These are phyloP conservation scores for Caenorhabditis afra DNA, from an alignment of 2,888 invertebrate species.

Conservation along the genomic window DNA sequence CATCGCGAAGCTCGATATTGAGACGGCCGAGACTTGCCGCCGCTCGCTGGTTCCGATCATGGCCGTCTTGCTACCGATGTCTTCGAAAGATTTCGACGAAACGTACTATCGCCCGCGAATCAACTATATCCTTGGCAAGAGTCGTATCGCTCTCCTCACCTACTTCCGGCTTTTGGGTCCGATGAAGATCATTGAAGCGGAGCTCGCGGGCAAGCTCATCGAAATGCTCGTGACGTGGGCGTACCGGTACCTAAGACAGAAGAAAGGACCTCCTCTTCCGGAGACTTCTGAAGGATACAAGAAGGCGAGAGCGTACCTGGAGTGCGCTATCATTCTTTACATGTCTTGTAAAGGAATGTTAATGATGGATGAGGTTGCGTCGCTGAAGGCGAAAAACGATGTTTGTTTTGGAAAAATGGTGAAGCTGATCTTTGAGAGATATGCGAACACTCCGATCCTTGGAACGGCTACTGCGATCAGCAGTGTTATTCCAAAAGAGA, in stretches of 20 bases:
- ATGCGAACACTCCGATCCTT: slow-evolving; percentile 44
- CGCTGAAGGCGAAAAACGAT: slow-evolving; percentile 35
- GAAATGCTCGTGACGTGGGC: slow-evolving; percentile 52
- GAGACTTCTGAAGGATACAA: slow-evolving; percentile 23
- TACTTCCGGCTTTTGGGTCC: slow-evolving; percentile 55
- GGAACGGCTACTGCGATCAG: slow-evolving; percentile 54
- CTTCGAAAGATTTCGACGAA: slow-evolving; percentile 33
- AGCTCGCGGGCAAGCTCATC: slow-evolving; percentile 23
- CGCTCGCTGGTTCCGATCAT: slow-evolving; percentile 52
- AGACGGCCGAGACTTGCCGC: slow-evolving; percentile 57
- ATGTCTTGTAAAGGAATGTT: slow-evolving; percentile 41
- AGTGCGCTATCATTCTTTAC: slow-evolving; percentile 51
- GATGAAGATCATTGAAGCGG: slow-evolving; percentile 36
- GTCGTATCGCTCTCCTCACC: slow-evolving; percentile 41
- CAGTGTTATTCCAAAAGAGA: slow-evolving; percentile 42
- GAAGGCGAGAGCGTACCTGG: slow-evolving; percentile 43
- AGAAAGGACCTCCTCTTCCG: slow-evolving; percentile 20
- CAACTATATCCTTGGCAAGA: slow-evolving; percentile 39
- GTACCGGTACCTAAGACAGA: slow-evolving; percentile 45
- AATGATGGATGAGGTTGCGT: neutral
- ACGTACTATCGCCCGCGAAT: slow-evolving; percentile 40
- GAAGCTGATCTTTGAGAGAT: slow-evolving; percentile 45
- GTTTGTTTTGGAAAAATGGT: slow-evolving; percentile 45
- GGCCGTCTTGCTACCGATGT: slow-evolving; percentile 36
- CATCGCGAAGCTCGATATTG: slow-evolving; percentile 58